These are phyloP conservation scores for Hemicordylus capensis DNA, from an alignment of 2,113 vertebrate species.

Conservation along the genomic window DNA sequence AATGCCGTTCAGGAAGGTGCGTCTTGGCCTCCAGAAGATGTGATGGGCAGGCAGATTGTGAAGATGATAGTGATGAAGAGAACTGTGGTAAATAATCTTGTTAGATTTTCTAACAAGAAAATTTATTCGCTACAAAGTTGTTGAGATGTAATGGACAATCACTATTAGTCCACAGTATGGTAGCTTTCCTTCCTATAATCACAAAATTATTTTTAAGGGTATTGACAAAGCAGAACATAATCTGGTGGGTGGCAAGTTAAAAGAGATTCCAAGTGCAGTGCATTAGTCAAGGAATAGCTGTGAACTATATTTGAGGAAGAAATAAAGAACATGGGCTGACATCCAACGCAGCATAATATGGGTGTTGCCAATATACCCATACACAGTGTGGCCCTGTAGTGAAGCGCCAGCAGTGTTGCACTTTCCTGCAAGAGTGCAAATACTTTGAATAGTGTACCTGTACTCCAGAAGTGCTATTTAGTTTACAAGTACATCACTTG, in stretches of 20 bases:
- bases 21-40: constrained; percentile 90
- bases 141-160: constrained; percentile 1
- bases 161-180: not conserved
- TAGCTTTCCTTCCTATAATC: not conserved
- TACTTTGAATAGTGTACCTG: too few species aligned
- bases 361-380: too few species aligned
- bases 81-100: constrained; percentile 89
- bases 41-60: constrained; percentile 92
- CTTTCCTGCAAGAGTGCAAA: too few species aligned
- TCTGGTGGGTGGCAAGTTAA: not conserved
- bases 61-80: constrained; percentile 95
- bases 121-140: not conserved
- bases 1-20: constrained; percentile 90
- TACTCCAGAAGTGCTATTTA: too few species aligned
- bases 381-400: too few species aligned
- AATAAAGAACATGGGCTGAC: too few species aligned
- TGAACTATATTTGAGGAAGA: too few species aligned
- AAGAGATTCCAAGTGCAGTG: not conserved
- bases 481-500: too few species aligned
- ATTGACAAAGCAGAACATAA: not conserved
- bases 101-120: fast-evolving
- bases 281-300: too few species aligned
- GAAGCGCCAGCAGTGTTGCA: too few species aligned
- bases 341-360: too few species aligned
- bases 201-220: not conserved